These are phyloP conservation scores for Pogonomyrmex barbatus DNA, from an alignment of 1,140 invertebrate genomes.

Conservation along the genomic window DNA sequence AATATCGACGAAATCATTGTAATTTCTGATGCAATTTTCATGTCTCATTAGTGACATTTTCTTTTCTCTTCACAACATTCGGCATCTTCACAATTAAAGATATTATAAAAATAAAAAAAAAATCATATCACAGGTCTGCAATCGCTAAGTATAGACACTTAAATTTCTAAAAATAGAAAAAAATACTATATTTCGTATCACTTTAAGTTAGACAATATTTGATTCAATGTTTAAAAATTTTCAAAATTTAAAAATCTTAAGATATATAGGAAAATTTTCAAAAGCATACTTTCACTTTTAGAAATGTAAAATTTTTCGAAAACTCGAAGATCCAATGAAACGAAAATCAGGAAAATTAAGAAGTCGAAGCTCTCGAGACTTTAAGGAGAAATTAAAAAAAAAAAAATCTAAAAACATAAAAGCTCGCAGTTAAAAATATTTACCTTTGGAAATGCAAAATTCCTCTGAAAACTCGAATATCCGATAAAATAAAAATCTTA, in stretches of 20 bases:
- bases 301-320: background rate
- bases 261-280: background rate
- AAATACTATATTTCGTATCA: background rate
- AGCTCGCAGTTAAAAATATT: no score
- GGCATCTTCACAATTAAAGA: constrained; percentile 1
- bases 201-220: background rate
- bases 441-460: no score
- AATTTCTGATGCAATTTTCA: background rate
- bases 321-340: background rate
- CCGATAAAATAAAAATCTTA: no score
- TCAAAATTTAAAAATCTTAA: background rate
- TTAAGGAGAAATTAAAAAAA: background rate
- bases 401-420: no score
- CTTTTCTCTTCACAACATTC: background rate
- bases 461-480: no score
- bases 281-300: background rate
- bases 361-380: background rate
- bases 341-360: background rate
- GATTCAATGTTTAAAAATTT: constrained; percentile 1
- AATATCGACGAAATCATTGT: constrained; percentile 9
- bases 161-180: background rate
- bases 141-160: background rate
- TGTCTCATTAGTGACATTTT: background rate
- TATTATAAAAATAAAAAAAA: background rate
- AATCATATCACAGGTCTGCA: background rate